phyloP scores from a whole-genome alignment of 2,113 vertebrate species.

The Oenanthe oenanthe region DNA sequence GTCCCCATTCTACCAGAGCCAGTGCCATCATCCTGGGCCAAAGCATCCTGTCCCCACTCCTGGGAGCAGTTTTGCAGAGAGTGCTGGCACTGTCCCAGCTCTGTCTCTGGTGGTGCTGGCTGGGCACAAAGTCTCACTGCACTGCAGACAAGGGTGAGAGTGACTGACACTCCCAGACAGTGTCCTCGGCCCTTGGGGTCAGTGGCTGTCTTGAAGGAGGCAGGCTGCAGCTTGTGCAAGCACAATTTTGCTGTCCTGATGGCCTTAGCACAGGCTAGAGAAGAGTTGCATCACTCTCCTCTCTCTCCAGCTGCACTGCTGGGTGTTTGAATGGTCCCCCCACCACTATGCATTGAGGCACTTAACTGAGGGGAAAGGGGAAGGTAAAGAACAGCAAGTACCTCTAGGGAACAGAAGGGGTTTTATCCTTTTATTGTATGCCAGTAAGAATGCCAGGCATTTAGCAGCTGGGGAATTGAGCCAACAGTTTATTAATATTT shows the following conservation, averaged over 20 bases:
- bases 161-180: fast-evolving
- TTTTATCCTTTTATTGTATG: neutral
- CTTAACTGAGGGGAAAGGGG: neutral
- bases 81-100: neutral
- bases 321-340: neutral
- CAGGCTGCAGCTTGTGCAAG: neutral
- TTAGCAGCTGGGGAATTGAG: neutral
- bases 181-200: fast-evolving
- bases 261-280: neutral
- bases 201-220: neutral
- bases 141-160: neutral
- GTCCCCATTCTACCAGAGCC: neutral
- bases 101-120: neutral
- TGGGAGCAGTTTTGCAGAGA: neutral
- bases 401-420: neutral
- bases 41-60: neutral
- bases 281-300: neutral
- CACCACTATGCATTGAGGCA: neutral
- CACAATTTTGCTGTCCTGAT: neutral
- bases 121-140: neutral
- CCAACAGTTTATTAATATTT: neutral
- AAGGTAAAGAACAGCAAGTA: neutral
- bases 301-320: neutral
- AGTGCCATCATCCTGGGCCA: fast-evolving
- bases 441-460: neutral